Evolutionary conservation across 2,888 invertebrate genomes (phyloP).

Genomic region (Eucera pruinosa): DNA sequence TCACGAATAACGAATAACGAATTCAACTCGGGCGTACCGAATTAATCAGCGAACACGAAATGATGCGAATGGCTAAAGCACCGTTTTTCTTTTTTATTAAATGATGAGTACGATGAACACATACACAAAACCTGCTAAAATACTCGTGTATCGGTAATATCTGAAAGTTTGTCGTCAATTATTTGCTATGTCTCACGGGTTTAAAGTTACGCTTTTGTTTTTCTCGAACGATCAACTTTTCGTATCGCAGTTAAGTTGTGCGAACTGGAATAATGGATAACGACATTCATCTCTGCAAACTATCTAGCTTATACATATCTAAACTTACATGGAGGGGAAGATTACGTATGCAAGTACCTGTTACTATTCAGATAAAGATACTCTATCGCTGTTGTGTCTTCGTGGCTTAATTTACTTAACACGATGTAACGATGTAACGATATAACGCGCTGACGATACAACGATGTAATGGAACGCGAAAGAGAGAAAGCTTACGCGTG

Average conservation of each 20-base stretch:
- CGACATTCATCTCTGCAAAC: conserved; percentile 49
- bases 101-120: not conserved
- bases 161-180: conserved; percentile 13
- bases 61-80: conserved; percentile 28
- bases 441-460: too few relatives aligned
- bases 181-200: too few relatives aligned
- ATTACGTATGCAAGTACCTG: conserved; percentile 65
- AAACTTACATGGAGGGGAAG: conserved; percentile 58
- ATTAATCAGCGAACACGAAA: not conserved
- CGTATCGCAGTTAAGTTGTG: conserved; percentile 51
- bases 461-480: conserved; percentile 58
- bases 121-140: conserved; percentile 3
- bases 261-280: conserved; percentile 60
- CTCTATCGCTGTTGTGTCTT: conserved; percentile 54
- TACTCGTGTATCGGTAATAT: not conserved
- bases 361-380: conserved; percentile 54
- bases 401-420: conserved; percentile 73
- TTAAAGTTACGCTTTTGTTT: not conserved
- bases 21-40: not conserved
- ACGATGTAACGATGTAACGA: conserved; percentile 66
- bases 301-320: conserved; percentile 53
- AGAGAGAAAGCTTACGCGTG: not conserved
- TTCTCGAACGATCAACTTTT: conserved; percentile 5
- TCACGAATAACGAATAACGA: not conserved
- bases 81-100: too few relatives aligned